These are phyloP conservation scores for Phaonia tiefii DNA, from an alignment of 2,888 invertebrate species.

Conservation along the genomic window DNA sequence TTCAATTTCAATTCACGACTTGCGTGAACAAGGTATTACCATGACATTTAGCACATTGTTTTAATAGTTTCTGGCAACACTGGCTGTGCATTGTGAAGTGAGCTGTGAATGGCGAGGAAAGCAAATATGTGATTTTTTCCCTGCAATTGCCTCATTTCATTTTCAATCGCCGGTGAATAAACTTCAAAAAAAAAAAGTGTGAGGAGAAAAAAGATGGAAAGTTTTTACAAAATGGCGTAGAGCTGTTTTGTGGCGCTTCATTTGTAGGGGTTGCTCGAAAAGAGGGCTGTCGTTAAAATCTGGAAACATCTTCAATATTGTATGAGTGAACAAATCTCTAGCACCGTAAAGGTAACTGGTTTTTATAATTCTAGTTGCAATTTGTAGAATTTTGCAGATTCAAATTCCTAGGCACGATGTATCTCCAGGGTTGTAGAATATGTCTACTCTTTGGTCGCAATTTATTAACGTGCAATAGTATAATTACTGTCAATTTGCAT, in stretches of 20 bases:
- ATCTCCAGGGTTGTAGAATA: constrained; percentile 83
- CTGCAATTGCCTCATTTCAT: constrained; percentile 58
- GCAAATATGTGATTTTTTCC: background rate
- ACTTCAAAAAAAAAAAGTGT: background rate
- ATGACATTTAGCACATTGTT: too few relatives aligned
- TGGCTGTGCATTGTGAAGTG: constrained; percentile 22
- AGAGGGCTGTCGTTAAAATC: too few relatives aligned
- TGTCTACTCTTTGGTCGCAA: constrained; percentile 83
- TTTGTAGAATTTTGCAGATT: background rate
- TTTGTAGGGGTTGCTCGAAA: too few relatives aligned
- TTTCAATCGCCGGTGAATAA: constrained; percentile 45
- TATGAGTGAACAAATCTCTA: background rate
- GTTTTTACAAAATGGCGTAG: constrained; percentile 34
- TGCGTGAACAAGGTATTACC: too few relatives aligned
- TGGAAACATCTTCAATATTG: constrained; percentile 41
- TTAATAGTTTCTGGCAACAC: too few relatives aligned
- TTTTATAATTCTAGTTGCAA: background rate
- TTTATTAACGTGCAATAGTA: constrained; percentile 82
- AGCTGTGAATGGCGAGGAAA: background rate
- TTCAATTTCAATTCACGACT: too few relatives aligned
- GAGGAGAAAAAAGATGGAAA: background rate
- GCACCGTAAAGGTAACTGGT: constrained; percentile 45
- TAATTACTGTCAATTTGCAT: constrained; percentile 79
- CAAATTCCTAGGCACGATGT: constrained; percentile 81
- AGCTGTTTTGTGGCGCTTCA: too few relatives aligned